Evolutionary conservation across 2,113 vertebrate genomes (phyloP).

Genomic region (Lanius collurio): DNA sequence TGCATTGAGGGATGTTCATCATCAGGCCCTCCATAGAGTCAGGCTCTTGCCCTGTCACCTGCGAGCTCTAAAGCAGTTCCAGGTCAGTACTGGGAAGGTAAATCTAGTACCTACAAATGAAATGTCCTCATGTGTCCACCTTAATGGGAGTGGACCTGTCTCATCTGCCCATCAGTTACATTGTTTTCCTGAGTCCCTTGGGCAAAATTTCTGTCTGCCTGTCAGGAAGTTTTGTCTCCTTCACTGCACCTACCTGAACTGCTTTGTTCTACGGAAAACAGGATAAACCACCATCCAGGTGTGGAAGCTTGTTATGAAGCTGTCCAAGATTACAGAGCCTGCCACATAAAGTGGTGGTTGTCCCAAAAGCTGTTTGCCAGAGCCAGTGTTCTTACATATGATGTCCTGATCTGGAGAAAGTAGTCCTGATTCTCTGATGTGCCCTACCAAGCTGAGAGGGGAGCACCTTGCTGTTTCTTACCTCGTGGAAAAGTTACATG

Average conservation of each 20-base stretch:
- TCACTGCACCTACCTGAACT: accelerated
- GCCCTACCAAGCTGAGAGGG: neutral
- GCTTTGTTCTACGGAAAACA: neutral
- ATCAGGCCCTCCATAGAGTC: neutral
- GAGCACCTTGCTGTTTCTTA: neutral
- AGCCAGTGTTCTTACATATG: neutral
- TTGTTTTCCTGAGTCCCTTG: neutral
- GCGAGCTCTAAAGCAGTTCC: neutral
- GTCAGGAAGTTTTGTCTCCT: neutral
- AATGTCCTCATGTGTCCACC: neutral
- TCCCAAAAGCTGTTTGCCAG: neutral
- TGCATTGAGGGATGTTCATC: accelerated
- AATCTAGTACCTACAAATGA: neutral
- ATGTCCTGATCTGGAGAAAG: neutral
- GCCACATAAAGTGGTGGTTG: neutral
- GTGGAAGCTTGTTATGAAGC: neutral
- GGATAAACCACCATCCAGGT: neutral
- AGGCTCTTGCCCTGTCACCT: neutral
- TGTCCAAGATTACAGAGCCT: neutral
- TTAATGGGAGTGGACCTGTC: neutral
- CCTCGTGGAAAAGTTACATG: neutral
- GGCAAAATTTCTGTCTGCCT: neutral
- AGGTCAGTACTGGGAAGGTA: neutral
- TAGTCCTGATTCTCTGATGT: neutral
- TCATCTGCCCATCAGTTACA: neutral